Evolutionary conservation across 2,797 vertebrate genomes (phyloP).

Genomic region (Pseudomugil tenellus): DNA sequence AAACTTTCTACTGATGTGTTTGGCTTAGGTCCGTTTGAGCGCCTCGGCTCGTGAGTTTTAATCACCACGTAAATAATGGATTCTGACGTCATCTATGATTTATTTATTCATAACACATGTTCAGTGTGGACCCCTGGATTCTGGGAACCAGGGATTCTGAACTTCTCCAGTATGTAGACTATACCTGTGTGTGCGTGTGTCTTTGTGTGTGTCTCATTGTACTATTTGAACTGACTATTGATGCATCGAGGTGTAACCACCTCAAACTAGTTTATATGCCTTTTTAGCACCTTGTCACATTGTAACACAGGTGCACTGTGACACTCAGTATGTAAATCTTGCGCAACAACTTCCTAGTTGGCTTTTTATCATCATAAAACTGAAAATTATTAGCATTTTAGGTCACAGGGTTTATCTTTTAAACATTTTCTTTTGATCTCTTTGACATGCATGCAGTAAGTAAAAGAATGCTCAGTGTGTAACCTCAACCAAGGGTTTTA

Average conservation of each 20-base stretch:
- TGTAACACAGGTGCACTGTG: no score
- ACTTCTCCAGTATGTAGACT: conserved; percentile 1
- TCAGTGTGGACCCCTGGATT: conserved; percentile 56
- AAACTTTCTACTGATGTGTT: conserved; percentile 75
- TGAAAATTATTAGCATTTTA: neutral
- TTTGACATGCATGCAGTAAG: neutral
- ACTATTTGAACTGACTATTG: conserved; percentile 22
- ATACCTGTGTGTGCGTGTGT: conserved; percentile 3
- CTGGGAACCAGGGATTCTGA: conserved; percentile 66
- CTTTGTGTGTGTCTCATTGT: conserved; percentile 14
- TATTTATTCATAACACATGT: conserved; percentile 86
- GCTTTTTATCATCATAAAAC: neutral
- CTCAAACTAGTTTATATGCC: conserved; percentile 11
- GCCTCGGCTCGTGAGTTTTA: conserved; percentile 77
- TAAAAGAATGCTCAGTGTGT: neutral
- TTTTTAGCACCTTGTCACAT: no score
- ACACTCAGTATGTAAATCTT: neutral
- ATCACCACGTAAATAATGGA: conserved; percentile 90
- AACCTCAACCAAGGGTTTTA: neutral
- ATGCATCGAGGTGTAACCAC: neutral
- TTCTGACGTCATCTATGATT: conserved; percentile 87
- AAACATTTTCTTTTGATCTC: neutral
- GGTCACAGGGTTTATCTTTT: neutral
- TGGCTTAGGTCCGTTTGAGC: conserved; percentile 72
- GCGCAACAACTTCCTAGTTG: neutral